Percentiles rank a stretch among this genome's conserved stretches.
Evolutionary conservation across 2,113 vertebrate species (phyloP).

Genomic region (Turdus rufiventris): DNA sequence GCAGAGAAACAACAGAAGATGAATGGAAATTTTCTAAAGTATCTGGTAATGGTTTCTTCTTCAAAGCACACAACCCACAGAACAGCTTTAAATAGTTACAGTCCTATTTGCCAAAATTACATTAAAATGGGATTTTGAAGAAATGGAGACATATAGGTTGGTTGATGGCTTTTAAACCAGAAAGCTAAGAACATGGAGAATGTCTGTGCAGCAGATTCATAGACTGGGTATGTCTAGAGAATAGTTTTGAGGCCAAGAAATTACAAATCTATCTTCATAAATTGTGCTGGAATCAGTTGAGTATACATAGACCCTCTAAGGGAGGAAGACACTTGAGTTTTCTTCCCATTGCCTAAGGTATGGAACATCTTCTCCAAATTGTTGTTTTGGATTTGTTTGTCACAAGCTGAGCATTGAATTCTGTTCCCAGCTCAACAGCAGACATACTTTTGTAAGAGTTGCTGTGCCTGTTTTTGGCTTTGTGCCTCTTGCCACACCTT

Average conservation of each 20-base stretch:
- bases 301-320: not conserved
- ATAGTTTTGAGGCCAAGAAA: not conserved
- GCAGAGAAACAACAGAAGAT: not conserved
- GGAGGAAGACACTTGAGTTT: not conserved
- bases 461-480: not conserved
- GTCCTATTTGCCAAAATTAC: not conserved
- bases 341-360: not conserved
- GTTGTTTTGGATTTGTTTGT: not conserved
- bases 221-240: not conserved
- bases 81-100: not conserved
- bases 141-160: not conserved
- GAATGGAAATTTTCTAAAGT: not conserved
- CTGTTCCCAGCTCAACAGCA: not conserved
- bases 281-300: not conserved
- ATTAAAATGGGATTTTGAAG: slow-evolving; percentile 28
- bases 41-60: not conserved
- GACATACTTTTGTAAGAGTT: not conserved
- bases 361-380: not conserved
- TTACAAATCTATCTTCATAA: not conserved
- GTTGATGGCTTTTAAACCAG: not conserved
- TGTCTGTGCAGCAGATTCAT: not conserved
- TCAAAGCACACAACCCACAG: not conserved
- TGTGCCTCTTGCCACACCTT: not conserved
- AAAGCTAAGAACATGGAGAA: not conserved
- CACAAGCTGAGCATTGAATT: not conserved